Evolutionary conservation across 1,140 invertebrate species (phyloP).

Genomic region (Drosophila athabasca): DNA sequence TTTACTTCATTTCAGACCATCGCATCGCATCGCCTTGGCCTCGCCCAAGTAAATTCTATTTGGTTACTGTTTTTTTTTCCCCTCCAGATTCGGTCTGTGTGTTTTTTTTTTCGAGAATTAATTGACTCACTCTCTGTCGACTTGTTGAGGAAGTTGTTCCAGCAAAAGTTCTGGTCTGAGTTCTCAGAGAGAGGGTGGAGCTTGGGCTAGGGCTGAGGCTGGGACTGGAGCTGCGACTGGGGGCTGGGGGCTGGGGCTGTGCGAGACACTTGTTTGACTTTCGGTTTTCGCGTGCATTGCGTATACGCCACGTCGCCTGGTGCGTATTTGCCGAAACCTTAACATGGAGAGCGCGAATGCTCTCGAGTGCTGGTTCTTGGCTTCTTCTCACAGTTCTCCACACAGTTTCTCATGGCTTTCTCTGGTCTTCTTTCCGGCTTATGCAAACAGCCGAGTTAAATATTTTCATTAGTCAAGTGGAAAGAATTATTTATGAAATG

Average conservation of each 20-base stretch:
- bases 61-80: slow-evolving; percentile 9
- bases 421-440: slow-evolving; percentile 26
- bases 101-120: slow-evolving; percentile 72
- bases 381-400: background rate
- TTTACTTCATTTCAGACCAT: slow-evolving; percentile 16
- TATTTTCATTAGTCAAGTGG: slow-evolving; percentile 77
- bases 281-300: slow-evolving; percentile 52
- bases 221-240: no score
- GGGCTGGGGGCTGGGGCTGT: background rate
- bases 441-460: slow-evolving; percentile 69
- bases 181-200: no score
- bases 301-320: slow-evolving; percentile 39
- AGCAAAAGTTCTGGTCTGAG: slow-evolving; percentile 34
- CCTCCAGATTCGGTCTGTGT: slow-evolving; percentile 44
- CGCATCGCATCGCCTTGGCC: background rate
- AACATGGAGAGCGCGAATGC: slow-evolving; percentile 18
- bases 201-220: no score
- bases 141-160: slow-evolving; percentile 62
- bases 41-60: slow-evolving; percentile 41
- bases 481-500: slow-evolving; percentile 76
- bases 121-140: slow-evolving; percentile 68
- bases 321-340: slow-evolving; percentile 52
- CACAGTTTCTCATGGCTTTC: background rate
- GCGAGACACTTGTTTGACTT: slow-evolving; percentile 65
- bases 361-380: slow-evolving; percentile 3